Percentiles rank a stretch among this genome's conserved stretches.
Conservation (phyloP, 2,113 vertebrate genomes). For the Xiphophorus maculatus region DNA sequence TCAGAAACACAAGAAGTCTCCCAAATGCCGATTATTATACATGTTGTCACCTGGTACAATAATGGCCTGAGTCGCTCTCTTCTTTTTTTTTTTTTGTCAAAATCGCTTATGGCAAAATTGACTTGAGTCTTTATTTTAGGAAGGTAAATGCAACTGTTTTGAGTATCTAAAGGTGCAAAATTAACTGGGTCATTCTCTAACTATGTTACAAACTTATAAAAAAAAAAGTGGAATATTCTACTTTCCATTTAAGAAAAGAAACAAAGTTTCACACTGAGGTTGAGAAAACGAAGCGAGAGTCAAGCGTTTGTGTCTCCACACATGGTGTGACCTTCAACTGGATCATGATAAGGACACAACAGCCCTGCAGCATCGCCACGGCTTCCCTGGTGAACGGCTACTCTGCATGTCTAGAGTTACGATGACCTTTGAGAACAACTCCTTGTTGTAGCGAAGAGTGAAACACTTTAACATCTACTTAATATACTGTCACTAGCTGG, state of each 20-base stretch:
- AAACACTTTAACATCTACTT: neutral
- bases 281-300: neutral
- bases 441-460: conserved; percentile 1
- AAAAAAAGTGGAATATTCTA: neutral
- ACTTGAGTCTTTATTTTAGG: neutral
- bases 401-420: conserved; percentile 2
- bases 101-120: too few relatives aligned
- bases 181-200: neutral
- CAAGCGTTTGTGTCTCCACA: neutral
- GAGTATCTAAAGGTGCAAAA: neutral
- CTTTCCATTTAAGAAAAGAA: neutral
- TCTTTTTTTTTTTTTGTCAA: too few relatives aligned
- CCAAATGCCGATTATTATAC: neutral
- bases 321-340: conserved; percentile 16
- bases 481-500: neutral
- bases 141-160: neutral
- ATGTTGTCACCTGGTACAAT: neutral
- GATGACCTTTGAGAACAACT: conserved; percentile 24
- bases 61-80: too few relatives aligned
- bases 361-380: neutral
- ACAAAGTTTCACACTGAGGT: neutral
- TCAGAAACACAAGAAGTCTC: neutral
- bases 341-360: neutral
- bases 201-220: neutral
- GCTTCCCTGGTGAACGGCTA: conserved; percentile 9